Evolutionary conservation across 35 echinoderm and acorn worm genomes (phyloP).

Genomic region (Hemicentrotus pulcherrimus): DNA sequence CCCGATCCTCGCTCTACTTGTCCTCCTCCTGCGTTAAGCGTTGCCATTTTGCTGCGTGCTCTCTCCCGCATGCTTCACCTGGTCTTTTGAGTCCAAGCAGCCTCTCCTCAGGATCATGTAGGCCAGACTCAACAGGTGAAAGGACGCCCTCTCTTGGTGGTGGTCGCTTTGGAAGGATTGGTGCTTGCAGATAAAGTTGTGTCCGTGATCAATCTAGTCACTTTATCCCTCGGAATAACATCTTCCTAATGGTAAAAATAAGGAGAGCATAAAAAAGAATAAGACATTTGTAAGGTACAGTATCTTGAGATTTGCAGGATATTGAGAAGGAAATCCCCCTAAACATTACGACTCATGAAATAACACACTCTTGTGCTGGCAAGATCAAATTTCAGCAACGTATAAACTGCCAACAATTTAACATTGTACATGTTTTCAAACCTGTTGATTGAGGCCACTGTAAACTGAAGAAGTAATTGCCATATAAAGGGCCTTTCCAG

Average conservation of each 20-base stretch:
- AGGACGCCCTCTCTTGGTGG: not conserved
- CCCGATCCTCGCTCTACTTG: not conserved
- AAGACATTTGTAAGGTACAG: not conserved
- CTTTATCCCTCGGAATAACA: not conserved
- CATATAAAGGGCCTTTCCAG: too few relatives aligned
- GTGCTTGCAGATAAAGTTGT: not conserved
- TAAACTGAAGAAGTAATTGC: not conserved
- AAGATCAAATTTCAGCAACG: not conserved
- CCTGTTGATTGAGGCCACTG: not conserved
- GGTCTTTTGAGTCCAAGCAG: not conserved
- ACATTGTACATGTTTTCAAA: not conserved
- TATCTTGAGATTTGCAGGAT: not conserved
- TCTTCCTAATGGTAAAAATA: not conserved
- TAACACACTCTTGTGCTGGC: not conserved
- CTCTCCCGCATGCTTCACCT: conserved; percentile 42
- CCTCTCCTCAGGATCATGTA: not conserved
- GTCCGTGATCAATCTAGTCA: not conserved
- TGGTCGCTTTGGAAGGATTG: not conserved
- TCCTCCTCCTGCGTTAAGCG: not conserved
- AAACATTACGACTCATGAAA: not conserved
- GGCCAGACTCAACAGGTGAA: not conserved
- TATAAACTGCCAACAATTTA: not conserved
- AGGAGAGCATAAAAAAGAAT: not conserved
- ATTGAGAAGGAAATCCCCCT: not conserved
- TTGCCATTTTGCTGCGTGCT: conserved; percentile 46